A percentile compares a stretch with the other conserved stretches of the same genome.
Conservation (phyloP, 2,888 invertebrate genomes). For the Chalcosyrphus nemorum region DNA sequence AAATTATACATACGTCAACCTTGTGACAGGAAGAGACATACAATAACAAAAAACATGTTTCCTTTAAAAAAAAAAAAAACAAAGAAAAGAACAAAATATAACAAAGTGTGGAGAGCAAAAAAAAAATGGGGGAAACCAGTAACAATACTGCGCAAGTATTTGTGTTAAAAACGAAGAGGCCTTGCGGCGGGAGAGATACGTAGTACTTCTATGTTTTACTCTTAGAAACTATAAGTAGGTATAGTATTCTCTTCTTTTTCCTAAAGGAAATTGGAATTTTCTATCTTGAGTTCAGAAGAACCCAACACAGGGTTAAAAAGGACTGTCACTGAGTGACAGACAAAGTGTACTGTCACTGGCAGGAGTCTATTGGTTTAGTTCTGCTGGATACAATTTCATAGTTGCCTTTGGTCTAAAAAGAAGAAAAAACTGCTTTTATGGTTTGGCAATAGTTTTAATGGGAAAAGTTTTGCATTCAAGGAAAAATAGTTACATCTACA, state of each 20-base stretch:
- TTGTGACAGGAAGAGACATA: not conserved
- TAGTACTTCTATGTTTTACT: not conserved
- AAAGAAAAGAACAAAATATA: conserved; percentile 28
- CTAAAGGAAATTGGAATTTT: conserved; percentile 37
- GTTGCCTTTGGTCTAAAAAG: not conserved
- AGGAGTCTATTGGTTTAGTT: conserved; percentile 21
- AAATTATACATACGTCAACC: not conserved
- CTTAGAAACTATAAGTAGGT: conserved; percentile 15
- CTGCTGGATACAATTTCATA: not conserved
- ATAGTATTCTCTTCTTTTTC: conserved; percentile 26
- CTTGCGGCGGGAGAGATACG: not conserved
- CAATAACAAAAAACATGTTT: conserved; percentile 21
- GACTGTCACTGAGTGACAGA: conserved; percentile 4
- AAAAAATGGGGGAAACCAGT: conserved; percentile 21
- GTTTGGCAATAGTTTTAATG: conserved; percentile 8
- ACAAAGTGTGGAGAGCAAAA: not conserved
- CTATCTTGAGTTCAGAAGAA: not conserved
- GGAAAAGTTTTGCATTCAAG: conserved; percentile 19
- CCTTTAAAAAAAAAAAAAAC: not conserved
- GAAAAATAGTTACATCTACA: not conserved
- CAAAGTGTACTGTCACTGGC: conserved; percentile 18
- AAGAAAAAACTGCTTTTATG: conserved; percentile 2
- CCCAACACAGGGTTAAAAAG: not conserved
- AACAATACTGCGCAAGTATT: conserved; percentile 60
- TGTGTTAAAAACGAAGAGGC: conserved; percentile 62